Conservation (phyloP, 2,797 vertebrate genomes). For the Rhinella marina region DNA sequence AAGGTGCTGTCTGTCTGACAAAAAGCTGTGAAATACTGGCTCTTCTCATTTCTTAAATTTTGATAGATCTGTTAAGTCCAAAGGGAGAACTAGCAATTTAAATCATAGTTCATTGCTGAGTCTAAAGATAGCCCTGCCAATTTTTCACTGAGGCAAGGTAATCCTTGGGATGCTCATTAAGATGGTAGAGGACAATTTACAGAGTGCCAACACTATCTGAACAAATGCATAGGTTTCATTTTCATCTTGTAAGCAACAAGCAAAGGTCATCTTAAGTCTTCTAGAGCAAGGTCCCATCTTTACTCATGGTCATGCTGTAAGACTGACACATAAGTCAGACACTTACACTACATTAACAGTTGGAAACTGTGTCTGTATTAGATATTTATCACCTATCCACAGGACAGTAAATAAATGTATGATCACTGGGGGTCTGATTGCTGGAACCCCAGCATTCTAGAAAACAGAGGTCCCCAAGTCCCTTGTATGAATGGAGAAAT, state of each 20-base stretch:
- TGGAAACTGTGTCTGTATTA: background rate
- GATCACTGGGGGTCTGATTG: too few relatives aligned
- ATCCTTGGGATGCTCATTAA: constrained; percentile 57
- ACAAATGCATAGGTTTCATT: constrained; percentile 43
- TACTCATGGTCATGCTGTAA: background rate
- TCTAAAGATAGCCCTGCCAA: constrained; percentile 47
- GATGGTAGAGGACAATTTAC: constrained; percentile 51
- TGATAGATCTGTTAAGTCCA: constrained; percentile 34
- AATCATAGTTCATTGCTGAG: constrained; percentile 52
- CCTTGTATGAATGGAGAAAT: too few relatives aligned
- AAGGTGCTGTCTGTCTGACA: constrained; percentile 58
- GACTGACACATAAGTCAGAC: background rate
- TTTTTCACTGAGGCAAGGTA: constrained; percentile 56
- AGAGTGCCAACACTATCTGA: constrained; percentile 47
- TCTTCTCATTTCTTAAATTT: constrained; percentile 56
- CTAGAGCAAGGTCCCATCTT: background rate
- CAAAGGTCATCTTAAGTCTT: constrained; percentile 26
- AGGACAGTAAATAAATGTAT: too few relatives aligned
- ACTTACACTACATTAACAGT: background rate
- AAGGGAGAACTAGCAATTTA: constrained; percentile 30
- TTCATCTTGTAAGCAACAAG: constrained; percentile 24
- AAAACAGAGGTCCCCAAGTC: too few relatives aligned
- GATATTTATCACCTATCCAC: too few relatives aligned
- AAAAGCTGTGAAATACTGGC: constrained; percentile 48
- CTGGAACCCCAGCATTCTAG: too few relatives aligned